Evolutionary conservation across 2,888 invertebrate genomes (phyloP), one percentile per base, ranked within the genome.

Genomic region (Sinodicranocentrus sp.): DNA sequence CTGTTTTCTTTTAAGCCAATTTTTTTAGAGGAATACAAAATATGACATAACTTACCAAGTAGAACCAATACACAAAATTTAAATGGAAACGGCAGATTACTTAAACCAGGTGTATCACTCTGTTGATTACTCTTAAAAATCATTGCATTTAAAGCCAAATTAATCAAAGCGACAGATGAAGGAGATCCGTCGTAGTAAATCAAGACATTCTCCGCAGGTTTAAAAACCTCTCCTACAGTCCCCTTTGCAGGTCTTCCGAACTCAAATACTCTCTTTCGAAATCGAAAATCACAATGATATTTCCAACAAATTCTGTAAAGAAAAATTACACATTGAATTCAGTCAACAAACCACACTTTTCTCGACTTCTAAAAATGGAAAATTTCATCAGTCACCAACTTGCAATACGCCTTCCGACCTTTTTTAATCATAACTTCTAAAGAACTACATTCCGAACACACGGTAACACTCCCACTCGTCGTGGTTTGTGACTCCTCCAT

Each of bases 251-350:
- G 85, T 57, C 84, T 57, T 17, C 82, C 86, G 17, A 88, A 57
- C 57, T 88, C 85, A 78, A 82, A 87, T 5, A 88, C 72, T 39
- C 85, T 79, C 65, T 87, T 87, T 19, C 88, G 84, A 44, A 88
- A 86, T 44, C 79, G 73, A 28, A 83, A 85, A 6, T 83, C 73
- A 43, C 86, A 86, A 21, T 79, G 78, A 21, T 84, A 71, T 21
- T 77, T 79, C 88, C 88, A 88, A 76, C 88, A 88, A 17, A 63
- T 54, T 8, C 87, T 86, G 25, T 25, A 43, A 70, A 77, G 77
- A 17, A 44, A 43, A 68, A 68, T 19, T 44, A 23, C 19, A 43
- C 21, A 33, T 33, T 33, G n/a, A n/a, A n/a, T n/a, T 33, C 10
- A 6, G 5, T 33, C 33, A 33, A 33, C n/a, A 33, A 3, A 33